These are phyloP conservation scores for Mamestra configurata DNA, from an alignment of 1,140 invertebrate species.

Conservation along the genomic window DNA sequence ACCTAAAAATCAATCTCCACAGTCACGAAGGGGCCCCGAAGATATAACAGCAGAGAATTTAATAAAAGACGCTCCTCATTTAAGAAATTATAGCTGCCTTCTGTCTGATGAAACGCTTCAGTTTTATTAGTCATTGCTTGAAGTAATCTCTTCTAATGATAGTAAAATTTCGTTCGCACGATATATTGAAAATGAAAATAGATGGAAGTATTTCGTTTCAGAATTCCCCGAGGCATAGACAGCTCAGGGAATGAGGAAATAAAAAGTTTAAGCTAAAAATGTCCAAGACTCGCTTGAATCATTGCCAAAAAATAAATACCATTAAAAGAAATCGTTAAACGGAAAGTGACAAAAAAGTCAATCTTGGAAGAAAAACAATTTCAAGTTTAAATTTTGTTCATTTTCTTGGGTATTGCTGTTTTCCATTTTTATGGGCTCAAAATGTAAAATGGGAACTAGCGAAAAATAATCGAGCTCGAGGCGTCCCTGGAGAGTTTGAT, in stretches of 20 bases:
- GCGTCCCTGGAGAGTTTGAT: neutral
- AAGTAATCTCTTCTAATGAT: slow-evolving; percentile 3
- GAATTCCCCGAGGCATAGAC: neutral
- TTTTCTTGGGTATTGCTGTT: slow-evolving; percentile 18
- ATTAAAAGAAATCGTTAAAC: neutral
- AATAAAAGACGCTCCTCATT: neutral
- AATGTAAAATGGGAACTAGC: slow-evolving; percentile 26
- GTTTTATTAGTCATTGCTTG: slow-evolving; percentile 22
- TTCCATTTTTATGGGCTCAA: slow-evolving; percentile 36
- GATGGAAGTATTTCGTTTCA: neutral
- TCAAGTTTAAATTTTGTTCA: slow-evolving; percentile 30
- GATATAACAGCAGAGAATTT: slow-evolving; percentile 13
- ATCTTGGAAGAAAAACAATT: slow-evolving; percentile 36
- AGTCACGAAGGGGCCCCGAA: neutral
- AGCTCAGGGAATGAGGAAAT: neutral
- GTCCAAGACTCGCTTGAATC: neutral
- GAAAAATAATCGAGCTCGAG: slow-evolving; percentile 7
- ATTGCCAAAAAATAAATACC: neutral
- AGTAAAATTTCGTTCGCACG: neutral
- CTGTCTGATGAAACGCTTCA: neutral
- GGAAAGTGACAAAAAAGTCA: slow-evolving; percentile 13
- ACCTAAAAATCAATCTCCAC: neutral
- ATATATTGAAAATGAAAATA: neutral
- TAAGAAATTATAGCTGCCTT: neutral
- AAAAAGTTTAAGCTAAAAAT: neutral